phyloP scores from a whole-genome alignment of 1,140 invertebrate genomes.

The Nephila pilipes region DNA sequence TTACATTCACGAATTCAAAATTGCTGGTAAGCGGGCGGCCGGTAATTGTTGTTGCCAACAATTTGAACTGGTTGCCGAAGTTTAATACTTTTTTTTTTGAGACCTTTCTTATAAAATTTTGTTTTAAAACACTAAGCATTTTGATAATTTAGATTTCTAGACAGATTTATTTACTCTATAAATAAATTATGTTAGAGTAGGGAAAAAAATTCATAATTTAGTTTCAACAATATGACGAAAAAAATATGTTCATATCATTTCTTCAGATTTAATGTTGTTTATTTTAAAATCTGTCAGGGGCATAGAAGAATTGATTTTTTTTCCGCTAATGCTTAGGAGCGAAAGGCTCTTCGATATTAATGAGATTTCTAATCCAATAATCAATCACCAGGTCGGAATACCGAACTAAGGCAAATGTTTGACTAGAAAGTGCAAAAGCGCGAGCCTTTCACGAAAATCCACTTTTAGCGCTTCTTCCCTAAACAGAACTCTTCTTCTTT shows the following conservation, averaged over 20 bases:
- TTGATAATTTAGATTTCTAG: not conserved
- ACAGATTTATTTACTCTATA: not conserved
- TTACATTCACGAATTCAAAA: too few species aligned
- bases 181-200: not conserved
- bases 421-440: not conserved
- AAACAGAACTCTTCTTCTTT: not conserved
- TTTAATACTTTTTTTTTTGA: too few species aligned
- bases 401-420: not conserved
- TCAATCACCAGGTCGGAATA: not conserved
- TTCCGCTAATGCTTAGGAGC: not conserved
- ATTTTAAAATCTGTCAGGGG: not conserved
- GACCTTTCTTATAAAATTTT: too few species aligned
- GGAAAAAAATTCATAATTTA: not conserved
- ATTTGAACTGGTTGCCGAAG: too few species aligned
- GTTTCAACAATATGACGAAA: not conserved
- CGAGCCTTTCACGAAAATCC: not conserved
- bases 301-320: not conserved
- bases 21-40: too few species aligned
- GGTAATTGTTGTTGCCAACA: too few species aligned
- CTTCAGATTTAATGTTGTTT: not conserved
- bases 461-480: not conserved
- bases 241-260: not conserved
- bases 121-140: too few species aligned
- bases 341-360: not conserved
- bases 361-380: conserved; percentile 18